Evolutionary conservation across 2,797 vertebrate genomes (phyloP).

Genomic region (Falco biarmicus): DNA sequence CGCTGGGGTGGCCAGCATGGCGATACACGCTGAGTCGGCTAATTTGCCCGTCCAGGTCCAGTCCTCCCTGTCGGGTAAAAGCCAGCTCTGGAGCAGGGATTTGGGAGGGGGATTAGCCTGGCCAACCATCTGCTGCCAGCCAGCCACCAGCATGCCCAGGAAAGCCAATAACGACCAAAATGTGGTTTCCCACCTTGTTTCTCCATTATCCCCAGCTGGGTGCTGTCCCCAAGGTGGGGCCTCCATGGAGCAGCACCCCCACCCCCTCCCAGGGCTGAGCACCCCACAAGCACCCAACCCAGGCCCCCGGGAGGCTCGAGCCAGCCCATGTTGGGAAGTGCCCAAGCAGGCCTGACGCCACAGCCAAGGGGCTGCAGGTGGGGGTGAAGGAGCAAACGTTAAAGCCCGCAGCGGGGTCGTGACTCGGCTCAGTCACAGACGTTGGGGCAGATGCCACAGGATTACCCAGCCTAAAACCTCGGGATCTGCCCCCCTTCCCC

Average conservation of each 20-base stretch:
- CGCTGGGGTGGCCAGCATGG: fast-evolving
- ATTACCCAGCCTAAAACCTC: slow-evolving; percentile 78
- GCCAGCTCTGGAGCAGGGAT: slow-evolving; percentile 66
- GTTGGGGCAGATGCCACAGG: slow-evolving; percentile 77
- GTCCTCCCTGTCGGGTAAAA: slow-evolving; percentile 13
- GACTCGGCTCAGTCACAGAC: slow-evolving; percentile 63
- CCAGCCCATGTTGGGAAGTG: fast-evolving
- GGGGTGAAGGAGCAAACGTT: slow-evolving; percentile 36
- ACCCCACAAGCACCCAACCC: background rate
- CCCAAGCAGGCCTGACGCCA: fast-evolving
- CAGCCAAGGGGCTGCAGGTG: fast-evolving
- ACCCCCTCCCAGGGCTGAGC: fast-evolving
- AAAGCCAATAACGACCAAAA: slow-evolving; percentile 82
- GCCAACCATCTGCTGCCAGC: slow-evolving; percentile 84
- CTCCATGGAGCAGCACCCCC: fast-evolving
- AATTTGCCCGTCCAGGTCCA: background rate
- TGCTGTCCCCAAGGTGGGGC: background rate
- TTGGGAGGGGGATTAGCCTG: slow-evolving; percentile 82
- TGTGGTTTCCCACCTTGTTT: slow-evolving; percentile 38
- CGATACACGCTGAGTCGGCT: background rate
- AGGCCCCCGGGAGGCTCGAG: fast-evolving
- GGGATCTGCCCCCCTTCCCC: slow-evolving; percentile 60
- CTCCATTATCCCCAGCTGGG: background rate
- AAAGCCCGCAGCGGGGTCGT: background rate
- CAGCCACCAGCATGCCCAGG: slow-evolving; percentile 77